Evolutionary conservation across 2,113 vertebrate genomes (phyloP).

Genomic region (Percina caprodes): DNA sequence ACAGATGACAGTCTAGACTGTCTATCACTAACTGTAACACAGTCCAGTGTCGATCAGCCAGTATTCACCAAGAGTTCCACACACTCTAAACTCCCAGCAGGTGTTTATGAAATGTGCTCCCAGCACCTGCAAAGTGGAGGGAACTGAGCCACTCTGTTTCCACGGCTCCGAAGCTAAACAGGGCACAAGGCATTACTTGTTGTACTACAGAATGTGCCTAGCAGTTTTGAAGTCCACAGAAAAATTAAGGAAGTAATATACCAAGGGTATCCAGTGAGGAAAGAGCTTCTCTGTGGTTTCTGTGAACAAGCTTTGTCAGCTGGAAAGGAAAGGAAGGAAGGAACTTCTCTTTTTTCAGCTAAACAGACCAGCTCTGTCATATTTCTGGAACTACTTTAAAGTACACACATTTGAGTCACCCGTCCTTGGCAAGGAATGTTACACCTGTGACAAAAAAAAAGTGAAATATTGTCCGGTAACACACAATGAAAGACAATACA

Average conservation of each 20-base stretch:
- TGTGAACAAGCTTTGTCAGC: constrained; percentile 42
- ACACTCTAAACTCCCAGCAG: constrained; percentile 68
- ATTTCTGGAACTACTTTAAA: constrained; percentile 2
- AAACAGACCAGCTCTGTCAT: constrained; percentile 5
- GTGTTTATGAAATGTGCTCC: constrained; percentile 74
- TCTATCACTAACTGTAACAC: neutral
- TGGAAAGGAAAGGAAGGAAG: constrained; percentile 19
- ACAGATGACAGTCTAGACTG: neutral
- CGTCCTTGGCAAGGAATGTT: neutral
- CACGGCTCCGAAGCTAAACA: constrained; percentile 35
- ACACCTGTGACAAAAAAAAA: constrained; percentile 3
- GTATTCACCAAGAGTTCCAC: constrained; percentile 25
- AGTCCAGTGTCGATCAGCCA: constrained; percentile 23
- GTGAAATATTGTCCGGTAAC: neutral
- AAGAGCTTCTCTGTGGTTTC: constrained; percentile 42
- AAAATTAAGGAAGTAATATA: constrained; percentile 39
- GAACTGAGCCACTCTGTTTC: constrained; percentile 73
- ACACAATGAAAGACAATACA: neutral
- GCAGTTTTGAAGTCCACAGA: constrained; percentile 34
- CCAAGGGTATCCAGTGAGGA: constrained; percentile 20
- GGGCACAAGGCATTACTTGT: constrained; percentile 63
- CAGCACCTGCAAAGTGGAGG: constrained; percentile 70
- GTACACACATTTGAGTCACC: neutral
- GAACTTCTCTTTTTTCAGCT: constrained; percentile 24
- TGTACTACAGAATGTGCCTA: constrained; percentile 55